A percentile compares a stretch with the other conserved stretches of the same genome.
Evolutionary conservation across 1,140 invertebrate species (phyloP).

Genomic region (Leptinotarsa defecta): DNA sequence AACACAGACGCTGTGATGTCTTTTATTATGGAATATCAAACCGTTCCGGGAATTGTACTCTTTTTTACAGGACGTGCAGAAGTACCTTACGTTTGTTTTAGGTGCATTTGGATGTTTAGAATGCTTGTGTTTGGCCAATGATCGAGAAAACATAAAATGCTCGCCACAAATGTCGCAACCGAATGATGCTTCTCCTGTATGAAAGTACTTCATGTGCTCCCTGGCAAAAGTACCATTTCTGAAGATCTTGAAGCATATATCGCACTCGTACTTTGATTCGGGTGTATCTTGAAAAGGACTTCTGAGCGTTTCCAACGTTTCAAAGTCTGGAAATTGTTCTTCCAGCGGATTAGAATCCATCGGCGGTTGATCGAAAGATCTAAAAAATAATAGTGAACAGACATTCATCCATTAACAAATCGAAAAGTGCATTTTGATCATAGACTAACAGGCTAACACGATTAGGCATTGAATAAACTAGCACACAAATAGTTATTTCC

Average conservation of each 20-base stretch:
- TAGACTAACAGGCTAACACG: too few relatives aligned
- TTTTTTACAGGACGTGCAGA: conserved; percentile 49
- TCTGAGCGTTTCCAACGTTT: conserved; percentile 73
- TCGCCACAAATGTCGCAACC: conserved; percentile 66
- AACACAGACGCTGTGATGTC: neutral
- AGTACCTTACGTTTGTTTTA: conserved; percentile 33
- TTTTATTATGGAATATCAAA: conserved; percentile 5
- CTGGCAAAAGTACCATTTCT: conserved; percentile 26
- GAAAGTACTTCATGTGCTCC: conserved; percentile 54
- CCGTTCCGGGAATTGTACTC: conserved; percentile 37
- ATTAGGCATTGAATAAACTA: too few relatives aligned
- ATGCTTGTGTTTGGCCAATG: neutral
- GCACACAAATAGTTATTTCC: too few relatives aligned
- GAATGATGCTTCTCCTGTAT: conserved; percentile 64
- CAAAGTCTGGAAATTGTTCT: neutral
- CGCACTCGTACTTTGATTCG: conserved; percentile 66
- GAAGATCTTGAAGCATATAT: conserved; percentile 67
- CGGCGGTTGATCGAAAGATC: neutral
- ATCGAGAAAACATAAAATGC: conserved; percentile 64
- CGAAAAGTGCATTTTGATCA: too few relatives aligned
- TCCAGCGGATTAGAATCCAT: neutral
- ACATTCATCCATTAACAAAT: too few relatives aligned
- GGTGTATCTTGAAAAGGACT: conserved; percentile 61
- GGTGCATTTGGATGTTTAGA: conserved; percentile 20
- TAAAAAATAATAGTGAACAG: neutral